Base-by-base conservation (phyloP, 2,888 invertebrate species). In the Drosophila mulleri region DNA sequence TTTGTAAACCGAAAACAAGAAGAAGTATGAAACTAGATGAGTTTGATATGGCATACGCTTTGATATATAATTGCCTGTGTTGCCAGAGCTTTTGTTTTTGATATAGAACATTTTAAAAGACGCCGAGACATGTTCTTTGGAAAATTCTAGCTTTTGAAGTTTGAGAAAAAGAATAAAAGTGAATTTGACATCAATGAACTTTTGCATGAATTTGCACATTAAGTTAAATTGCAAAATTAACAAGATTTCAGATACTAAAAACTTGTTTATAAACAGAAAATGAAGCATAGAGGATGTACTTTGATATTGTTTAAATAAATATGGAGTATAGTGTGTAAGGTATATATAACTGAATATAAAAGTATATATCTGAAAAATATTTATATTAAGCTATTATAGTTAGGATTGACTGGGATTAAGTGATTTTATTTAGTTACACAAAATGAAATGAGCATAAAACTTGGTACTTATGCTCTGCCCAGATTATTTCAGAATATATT, bases 11-110 rank as follows among this genome's bases (percentile, higher is more conserved):
- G 23, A 23, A 58, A 35, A 14, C 1, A n/a, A 29, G 35, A 18
- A 20, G 26, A 32, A 23, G 29, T 4, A 26, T 9, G 4, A 12
- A 8, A 20, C 11, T n/a, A 64, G 45, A 37, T 42, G 23, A 23
- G 54, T 76, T 75, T 66, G 76, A 76, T 65, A 56, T 71, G 37
- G 48, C 69, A 68, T 23, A 42, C 41, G 50, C 56, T 74, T 68
- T 75, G 75, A 61, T 45, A 71, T 59, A 52, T 8, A 39, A 18
- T 62, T 62, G 37, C 20, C 37, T 52, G 45, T 47, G 53, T 32
- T 37, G 23, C 29, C 35, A 41, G 9, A 37, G 8, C 50, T 35
- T 41, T 41, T 6, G 29, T 16, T 32, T 54, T 83, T 69, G 64
- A 67, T 77, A 63, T 59, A 2, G 16, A 18, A 61, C 56, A 62